phyloP scores from a whole-genome alignment of 2,113 vertebrate genomes.

The Nestor notabilis region DNA sequence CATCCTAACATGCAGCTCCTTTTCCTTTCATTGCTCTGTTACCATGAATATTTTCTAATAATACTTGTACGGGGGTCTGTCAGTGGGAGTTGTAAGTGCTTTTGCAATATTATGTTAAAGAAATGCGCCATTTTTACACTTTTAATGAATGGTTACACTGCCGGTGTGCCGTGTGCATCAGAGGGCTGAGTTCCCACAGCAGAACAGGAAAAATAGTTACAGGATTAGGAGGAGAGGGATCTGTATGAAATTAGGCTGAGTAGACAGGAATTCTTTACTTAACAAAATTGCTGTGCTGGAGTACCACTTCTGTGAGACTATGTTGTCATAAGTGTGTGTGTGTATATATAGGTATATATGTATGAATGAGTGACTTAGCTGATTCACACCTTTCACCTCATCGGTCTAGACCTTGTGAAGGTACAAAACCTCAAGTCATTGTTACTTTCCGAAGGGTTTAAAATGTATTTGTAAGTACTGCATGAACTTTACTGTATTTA shows the following conservation, averaged over 20 bases:
- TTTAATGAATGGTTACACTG: background rate
- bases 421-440: background rate
- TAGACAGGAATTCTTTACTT: background rate
- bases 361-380: background rate
- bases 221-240: background rate
- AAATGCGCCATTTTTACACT: background rate
- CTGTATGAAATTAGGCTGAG: background rate
- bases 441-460: background rate
- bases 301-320: background rate
- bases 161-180: background rate
- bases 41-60: background rate
- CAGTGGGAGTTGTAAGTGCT: background rate
- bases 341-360: fast-evolving
- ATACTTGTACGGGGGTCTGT: background rate
- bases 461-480: background rate
- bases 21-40: background rate
- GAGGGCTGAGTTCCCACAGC: background rate
- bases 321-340: background rate
- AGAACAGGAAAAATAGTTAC: background rate
- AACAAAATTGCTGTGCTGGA: background rate
- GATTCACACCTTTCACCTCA: background rate
- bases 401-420: background rate
- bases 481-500: background rate
- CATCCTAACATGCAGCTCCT: background rate
- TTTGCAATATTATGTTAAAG: background rate